Evolutionary conservation across 2,797 vertebrate species (phyloP).

Genomic region (Gallinago nigripennis): DNA sequence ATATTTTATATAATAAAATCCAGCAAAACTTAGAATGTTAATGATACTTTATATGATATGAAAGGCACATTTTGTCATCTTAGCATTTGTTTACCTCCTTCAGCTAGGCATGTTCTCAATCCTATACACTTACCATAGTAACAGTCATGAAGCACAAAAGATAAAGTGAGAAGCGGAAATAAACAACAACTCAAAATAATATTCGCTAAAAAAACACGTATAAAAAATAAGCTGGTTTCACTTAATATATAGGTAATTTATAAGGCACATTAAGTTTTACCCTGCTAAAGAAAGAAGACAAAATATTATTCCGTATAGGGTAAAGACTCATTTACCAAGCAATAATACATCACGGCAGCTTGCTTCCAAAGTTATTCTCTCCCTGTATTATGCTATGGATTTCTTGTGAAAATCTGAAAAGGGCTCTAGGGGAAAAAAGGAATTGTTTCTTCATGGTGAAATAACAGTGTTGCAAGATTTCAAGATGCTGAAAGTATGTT

Average conservation of each 20-base stretch:
- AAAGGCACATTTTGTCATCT: background rate
- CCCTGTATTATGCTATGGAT: background rate
- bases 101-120: background rate
- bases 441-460: background rate
- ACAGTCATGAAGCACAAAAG: background rate
- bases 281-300: background rate
- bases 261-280: background rate
- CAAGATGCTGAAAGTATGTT: background rate
- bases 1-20: background rate
- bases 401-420: slow-evolving; percentile 28
- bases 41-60: background rate
- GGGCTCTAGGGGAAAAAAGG: background rate
- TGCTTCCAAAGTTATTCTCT: slow-evolving; percentile 26
- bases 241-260: background rate
- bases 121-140: background rate
- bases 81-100: background rate
- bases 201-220: background rate
- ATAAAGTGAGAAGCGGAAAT: background rate
- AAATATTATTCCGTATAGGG: background rate
- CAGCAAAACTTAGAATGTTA: background rate
- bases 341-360: slow-evolving; percentile 41
- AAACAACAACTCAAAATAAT: background rate
- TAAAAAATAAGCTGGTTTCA: background rate
- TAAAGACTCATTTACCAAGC: slow-evolving; percentile 32
- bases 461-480: background rate